These are phyloP conservation scores for Hyperoplus immaculatus DNA, from an alignment of 2,797 vertebrate genomes.

Conservation along the genomic window DNA sequence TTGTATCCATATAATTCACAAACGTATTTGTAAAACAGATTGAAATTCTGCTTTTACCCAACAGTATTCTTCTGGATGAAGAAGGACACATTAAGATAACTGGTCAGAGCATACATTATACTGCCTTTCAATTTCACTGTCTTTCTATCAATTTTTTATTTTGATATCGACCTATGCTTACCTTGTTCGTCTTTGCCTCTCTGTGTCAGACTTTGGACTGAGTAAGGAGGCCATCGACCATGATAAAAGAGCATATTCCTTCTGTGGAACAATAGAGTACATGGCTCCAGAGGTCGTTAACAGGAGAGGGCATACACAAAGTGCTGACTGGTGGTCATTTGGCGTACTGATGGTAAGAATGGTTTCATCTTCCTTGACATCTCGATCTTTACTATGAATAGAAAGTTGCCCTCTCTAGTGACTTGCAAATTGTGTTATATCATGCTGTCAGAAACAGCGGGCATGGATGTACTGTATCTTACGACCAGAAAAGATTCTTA, in stretches of 20 bases:
- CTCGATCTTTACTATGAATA: constrained; percentile 1
- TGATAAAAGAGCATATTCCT: constrained; percentile 96
- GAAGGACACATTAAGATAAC: constrained; percentile 98
- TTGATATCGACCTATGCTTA: no score
- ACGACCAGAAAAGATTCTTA: constrained; percentile 15
- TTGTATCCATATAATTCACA: neutral
- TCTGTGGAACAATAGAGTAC: constrained; percentile 98
- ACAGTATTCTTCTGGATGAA: constrained; percentile 97
- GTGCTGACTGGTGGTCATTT: constrained; percentile 99
- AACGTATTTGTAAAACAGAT: neutral
- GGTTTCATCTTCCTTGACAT: neutral
- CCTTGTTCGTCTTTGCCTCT: neutral
- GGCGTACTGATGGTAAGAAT: constrained; percentile 94
- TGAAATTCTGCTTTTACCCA: constrained; percentile 19
- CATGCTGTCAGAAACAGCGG: constrained; percentile 18
- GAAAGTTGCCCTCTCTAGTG: neutral
- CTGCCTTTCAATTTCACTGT: neutral
- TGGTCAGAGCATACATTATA: constrained; percentile 81
- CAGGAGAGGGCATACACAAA: constrained; percentile 95
- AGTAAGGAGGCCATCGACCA: constrained; percentile 98
- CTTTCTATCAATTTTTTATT: constrained; percentile 5
- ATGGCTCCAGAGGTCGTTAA: constrained; percentile 99
- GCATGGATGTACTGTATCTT: constrained; percentile 15
- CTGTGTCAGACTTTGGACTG: constrained; percentile 91
- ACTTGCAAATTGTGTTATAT: constrained; percentile 21